phyloP scores from a whole-genome alignment of 2,113 vertebrate genomes.

The Eolophus roseicapilla region DNA sequence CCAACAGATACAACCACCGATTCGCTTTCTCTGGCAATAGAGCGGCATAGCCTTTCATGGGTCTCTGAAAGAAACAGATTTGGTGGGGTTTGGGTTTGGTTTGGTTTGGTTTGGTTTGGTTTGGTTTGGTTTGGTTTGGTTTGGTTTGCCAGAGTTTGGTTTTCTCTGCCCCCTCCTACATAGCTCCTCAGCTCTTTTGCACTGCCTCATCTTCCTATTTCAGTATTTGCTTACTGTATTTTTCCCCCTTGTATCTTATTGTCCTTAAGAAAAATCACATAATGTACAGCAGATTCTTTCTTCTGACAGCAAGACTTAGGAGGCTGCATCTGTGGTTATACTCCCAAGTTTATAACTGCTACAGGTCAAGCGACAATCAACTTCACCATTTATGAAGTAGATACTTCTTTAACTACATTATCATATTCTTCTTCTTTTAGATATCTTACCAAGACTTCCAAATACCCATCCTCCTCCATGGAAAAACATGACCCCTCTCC shows the following conservation, averaged over 20 bases:
- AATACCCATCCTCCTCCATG: conserved; percentile 81
- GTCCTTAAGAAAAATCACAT: not conserved
- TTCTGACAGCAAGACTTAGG: not conserved
- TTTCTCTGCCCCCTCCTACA: not conserved
- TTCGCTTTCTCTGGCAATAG: conserved; percentile 75
- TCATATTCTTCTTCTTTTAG: not conserved
- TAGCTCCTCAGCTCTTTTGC: not conserved
- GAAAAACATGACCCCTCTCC: conserved; percentile 81
- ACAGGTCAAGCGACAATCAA: not conserved
- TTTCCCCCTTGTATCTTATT: not conserved
- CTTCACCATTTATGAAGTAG: not conserved
- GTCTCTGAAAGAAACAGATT: conserved; percentile 71
- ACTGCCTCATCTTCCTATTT: not conserved
- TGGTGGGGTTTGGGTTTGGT: not conserved
- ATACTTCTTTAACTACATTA: not conserved
- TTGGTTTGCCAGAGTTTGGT: not conserved
- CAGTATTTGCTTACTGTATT: not conserved
- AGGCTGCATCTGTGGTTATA: not conserved
- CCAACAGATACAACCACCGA: conserved; percentile 84
- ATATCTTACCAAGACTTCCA: conserved; percentile 81
- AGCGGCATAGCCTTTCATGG: conserved; percentile 76
- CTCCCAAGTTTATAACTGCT: not conserved
- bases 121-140: not conserved
- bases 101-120: not conserved
- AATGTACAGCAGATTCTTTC: not conserved